Evolutionary conservation across 2,797 vertebrate genomes (phyloP).

Genomic region (Poecile montanus): DNA sequence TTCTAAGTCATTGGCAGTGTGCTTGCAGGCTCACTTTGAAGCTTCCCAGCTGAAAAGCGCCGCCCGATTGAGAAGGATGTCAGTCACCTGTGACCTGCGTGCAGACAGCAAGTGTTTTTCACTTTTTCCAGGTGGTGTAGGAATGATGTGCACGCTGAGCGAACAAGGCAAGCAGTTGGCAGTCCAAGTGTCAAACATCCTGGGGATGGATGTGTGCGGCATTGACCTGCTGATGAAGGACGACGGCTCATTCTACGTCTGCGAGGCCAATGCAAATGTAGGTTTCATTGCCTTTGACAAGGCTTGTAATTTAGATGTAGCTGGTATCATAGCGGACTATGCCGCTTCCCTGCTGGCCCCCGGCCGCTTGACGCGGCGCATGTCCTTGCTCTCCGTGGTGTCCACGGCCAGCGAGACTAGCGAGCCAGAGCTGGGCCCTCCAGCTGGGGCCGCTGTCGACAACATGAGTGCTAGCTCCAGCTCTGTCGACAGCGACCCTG

Average conservation of each 20-base stretch:
- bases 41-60: background rate
- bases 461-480: slow-evolving; percentile 85
- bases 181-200: slow-evolving; percentile 83
- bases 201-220: slow-evolving; percentile 84
- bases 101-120: background rate
- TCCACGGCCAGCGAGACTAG: slow-evolving; percentile 85
- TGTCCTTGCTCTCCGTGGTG: slow-evolving; percentile 85
- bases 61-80: background rate
- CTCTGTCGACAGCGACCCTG: slow-evolving; percentile 86
- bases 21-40: background rate
- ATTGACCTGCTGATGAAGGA: slow-evolving; percentile 85
- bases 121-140: slow-evolving; percentile 76
- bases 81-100: background rate
- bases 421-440: slow-evolving; percentile 83
- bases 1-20: background rate
- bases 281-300: slow-evolving; percentile 87
- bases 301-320: slow-evolving; percentile 85
- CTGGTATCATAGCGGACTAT: slow-evolving; percentile 83
- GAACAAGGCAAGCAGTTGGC: slow-evolving; percentile 84
- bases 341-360: slow-evolving; percentile 82
- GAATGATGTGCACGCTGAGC: slow-evolving; percentile 82
- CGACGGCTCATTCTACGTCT: slow-evolving; percentile 83
- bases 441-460: slow-evolving; percentile 81
- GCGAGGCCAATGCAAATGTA: slow-evolving; percentile 85
- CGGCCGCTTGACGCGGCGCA: slow-evolving; percentile 83